These are phyloP conservation scores for Polydrusus cervinus DNA, from an alignment of 2,888 invertebrate species.

Conservation along the genomic window DNA sequence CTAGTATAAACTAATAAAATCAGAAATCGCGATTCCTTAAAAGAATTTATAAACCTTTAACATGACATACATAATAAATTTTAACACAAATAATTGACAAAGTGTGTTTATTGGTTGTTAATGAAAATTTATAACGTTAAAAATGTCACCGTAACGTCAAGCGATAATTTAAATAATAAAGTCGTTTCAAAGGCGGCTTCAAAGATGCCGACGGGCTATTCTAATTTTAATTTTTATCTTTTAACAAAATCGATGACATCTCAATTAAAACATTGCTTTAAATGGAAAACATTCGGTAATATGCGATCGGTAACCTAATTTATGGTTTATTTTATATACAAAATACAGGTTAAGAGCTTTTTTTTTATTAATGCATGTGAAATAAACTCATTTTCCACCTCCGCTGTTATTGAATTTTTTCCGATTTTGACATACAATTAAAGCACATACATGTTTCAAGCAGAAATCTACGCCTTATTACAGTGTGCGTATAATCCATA, in stretches of 20 bases:
- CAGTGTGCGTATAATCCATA: too few species aligned
- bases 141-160: conserved; percentile 31
- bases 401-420: too few species aligned
- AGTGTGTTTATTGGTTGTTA: conserved; percentile 45
- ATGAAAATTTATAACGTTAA: conserved; percentile 52
- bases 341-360: too few species aligned
- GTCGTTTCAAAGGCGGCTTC: conserved; percentile 32
- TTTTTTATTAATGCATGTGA: too few species aligned
- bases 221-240: conserved; percentile 42
- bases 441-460: too few species aligned
- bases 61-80: conserved; percentile 32
- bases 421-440: too few species aligned
- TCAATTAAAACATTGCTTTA: conserved; percentile 35
- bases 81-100: conserved; percentile 50
- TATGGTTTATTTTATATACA: not conserved
- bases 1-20: conserved; percentile 40
- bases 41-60: conserved; percentile 33
- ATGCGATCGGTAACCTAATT: not conserved
- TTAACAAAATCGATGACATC: conserved; percentile 38
- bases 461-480: too few species aligned
- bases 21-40: conserved; percentile 14
- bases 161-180: conserved; percentile 45
- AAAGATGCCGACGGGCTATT: conserved; percentile 37
- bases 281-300: conserved; percentile 13
- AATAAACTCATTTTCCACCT: too few species aligned